phyloP scores from a whole-genome alignment of 1,140 invertebrate species.

The Temnothorax longispinosus region DNA sequence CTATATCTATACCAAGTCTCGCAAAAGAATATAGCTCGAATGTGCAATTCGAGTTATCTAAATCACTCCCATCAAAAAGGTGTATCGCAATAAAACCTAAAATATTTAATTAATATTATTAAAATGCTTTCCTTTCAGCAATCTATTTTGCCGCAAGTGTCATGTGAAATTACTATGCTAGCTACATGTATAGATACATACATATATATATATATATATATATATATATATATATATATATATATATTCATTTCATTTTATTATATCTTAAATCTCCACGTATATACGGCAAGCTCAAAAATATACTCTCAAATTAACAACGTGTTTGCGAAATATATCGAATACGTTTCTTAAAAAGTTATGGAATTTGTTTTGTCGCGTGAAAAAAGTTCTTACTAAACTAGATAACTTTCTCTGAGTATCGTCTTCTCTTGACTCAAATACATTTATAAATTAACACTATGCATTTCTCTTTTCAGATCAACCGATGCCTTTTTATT shows the following conservation, averaged over 20 bases:
- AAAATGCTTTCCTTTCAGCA: background rate
- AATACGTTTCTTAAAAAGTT: slow-evolving; percentile 3
- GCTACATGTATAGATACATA: background rate
- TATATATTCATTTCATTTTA: background rate
- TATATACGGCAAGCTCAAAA: slow-evolving; percentile 15
- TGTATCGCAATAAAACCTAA: slow-evolving; percentile 2
- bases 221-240: background rate
- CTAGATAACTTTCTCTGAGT: slow-evolving; percentile 28
- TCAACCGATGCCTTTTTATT: background rate
- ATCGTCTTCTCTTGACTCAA: slow-evolving; percentile 11
- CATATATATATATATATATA: background rate
- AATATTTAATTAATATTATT: slow-evolving; percentile 34
- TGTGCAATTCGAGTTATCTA: background rate
- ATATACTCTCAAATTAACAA: slow-evolving; percentile 31
- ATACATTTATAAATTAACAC: slow-evolving; percentile 10
- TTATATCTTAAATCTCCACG: background rate
- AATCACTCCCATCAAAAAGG: slow-evolving; percentile 4
- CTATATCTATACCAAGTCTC: background rate
- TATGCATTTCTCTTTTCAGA: background rate
- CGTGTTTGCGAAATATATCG: background rate
- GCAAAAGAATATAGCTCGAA: slow-evolving; percentile 19
- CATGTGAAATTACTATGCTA: background rate
- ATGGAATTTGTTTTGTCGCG: background rate
- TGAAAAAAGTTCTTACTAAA: slow-evolving; percentile 5
- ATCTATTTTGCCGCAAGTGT: background rate